Percentiles rank a stretch among this genome's conserved stretches.
Evolutionary conservation across 1,140 invertebrate genomes (phyloP).

Genomic region (Drosophila orosa): DNA sequence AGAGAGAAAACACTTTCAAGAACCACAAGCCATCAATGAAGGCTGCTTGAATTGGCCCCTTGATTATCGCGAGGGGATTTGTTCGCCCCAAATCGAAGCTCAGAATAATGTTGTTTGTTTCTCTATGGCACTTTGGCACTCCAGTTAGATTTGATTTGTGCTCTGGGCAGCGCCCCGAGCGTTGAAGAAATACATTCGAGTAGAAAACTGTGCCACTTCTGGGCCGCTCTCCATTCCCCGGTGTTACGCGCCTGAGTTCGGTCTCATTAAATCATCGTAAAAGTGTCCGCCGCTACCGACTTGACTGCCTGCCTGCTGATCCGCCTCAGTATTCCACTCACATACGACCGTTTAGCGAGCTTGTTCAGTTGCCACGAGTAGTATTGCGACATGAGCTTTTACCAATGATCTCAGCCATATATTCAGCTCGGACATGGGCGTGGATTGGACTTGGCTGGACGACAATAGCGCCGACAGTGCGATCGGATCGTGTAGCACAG

Average conservation of each 20-base stretch:
- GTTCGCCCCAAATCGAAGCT: constrained; percentile 52
- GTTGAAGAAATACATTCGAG: constrained; percentile 22
- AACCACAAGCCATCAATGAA: constrained; percentile 50
- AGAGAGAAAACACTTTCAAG: constrained; percentile 22
- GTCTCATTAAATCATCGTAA: constrained; percentile 68
- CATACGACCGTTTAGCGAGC: constrained; percentile 55
- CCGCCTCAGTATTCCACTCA: constrained; percentile 58
- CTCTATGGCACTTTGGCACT: constrained; percentile 53
- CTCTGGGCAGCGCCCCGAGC: constrained; percentile 23
- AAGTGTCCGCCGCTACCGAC: constrained; percentile 57
- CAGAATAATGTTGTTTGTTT: constrained; percentile 66
- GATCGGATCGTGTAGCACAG: constrained; percentile 64
- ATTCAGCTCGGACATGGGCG: constrained; percentile 41
- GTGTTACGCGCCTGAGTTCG: constrained; percentile 60
- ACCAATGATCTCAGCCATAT: constrained; percentile 49
- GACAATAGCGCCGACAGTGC: constrained; percentile 14
- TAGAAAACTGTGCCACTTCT: constrained; percentile 66
- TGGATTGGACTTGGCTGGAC: constrained; percentile 37
- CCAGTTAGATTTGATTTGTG: constrained; percentile 37
- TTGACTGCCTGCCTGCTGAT: constrained; percentile 3
- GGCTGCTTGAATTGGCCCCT: constrained; percentile 61
- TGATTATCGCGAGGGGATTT: constrained; percentile 69
- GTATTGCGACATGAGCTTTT: constrained; percentile 58
- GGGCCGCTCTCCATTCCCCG: constrained; percentile 45
- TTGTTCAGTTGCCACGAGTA: constrained; percentile 27